Evolutionary conservation across 2,113 vertebrate species (phyloP).

Genomic region (Trogon melanurus): DNA sequence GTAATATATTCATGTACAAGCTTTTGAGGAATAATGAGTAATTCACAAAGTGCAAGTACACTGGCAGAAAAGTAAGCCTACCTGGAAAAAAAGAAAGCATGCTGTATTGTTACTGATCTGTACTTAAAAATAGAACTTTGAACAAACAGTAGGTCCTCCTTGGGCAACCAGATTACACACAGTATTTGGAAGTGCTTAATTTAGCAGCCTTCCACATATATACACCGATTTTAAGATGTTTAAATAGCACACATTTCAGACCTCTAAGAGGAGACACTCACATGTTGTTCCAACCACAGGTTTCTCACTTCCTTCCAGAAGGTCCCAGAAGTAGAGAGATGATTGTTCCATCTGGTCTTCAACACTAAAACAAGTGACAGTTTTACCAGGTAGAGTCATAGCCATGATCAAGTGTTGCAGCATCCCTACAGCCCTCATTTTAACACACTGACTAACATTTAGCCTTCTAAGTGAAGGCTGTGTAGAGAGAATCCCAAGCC

Average conservation of each 20-base stretch:
- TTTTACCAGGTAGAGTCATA: neutral
- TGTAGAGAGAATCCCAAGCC: neutral
- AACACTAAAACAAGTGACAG: conserved; percentile 69
- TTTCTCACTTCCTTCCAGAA: conserved; percentile 92
- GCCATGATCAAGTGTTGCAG: neutral
- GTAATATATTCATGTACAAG: neutral
- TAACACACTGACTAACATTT: neutral
- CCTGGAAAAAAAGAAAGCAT: neutral
- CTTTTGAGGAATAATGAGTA: neutral
- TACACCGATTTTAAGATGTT: neutral
- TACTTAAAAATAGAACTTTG: neutral
- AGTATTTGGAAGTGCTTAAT: neutral
- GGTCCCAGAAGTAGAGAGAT: conserved; percentile 86
- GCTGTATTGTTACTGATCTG: neutral
- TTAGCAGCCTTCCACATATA: neutral
- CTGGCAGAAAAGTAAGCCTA: neutral
- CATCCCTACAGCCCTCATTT: neutral
- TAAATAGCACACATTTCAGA: neutral
- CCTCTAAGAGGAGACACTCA: conserved; percentile 69
- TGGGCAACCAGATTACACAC: fast-evolving
- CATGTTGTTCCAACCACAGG: conserved; percentile 92
- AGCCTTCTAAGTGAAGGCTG: neutral
- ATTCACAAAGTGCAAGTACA: neutral
- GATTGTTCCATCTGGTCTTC: conserved; percentile 91
- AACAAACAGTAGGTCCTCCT: neutral